phyloP scores from a whole-genome alignment of 92 coral and sea anemone species.

The Epizoanthus rinbou region DNA sequence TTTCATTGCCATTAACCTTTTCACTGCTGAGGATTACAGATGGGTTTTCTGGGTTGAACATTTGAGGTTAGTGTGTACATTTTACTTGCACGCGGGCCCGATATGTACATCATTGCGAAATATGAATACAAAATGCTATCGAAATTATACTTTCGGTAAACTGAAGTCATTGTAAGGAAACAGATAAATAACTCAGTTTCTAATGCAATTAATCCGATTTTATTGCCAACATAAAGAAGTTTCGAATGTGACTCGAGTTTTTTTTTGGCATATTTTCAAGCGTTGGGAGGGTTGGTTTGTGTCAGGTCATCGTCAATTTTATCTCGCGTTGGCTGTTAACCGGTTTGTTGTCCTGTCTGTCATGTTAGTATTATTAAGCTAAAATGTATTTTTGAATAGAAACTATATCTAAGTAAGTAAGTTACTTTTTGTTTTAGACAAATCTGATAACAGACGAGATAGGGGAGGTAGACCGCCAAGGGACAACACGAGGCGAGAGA shows the following conservation, averaged over 20 bases:
- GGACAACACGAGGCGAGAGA: slow-evolving; percentile 91
- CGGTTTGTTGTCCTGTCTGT: background rate
- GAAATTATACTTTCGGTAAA: background rate
- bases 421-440: slow-evolving; percentile 44
- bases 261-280: slow-evolving; percentile 6
- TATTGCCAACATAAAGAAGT: background rate
- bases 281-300: slow-evolving; percentile 21
- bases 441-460: slow-evolving; percentile 49
- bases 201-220: background rate
- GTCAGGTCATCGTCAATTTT: slow-evolving; percentile 38
- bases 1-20: too few species aligned
- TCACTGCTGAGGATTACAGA: background rate
- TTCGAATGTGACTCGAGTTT: background rate
- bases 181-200: too few species aligned
- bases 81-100: slow-evolving; percentile 33
- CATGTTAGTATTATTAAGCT: background rate
- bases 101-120: slow-evolving; percentile 36
- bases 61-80: slow-evolving; percentile 12
- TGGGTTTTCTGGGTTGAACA: too few species aligned
- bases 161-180: background rate
- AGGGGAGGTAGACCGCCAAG: slow-evolving; percentile 76
- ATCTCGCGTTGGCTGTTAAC: background rate
- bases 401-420: background rate
- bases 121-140: slow-evolving; percentile 9
- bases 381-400: background rate